Evolutionary conservation across 2,797 vertebrate species (phyloP).

Genomic region (Apogon hyalosoma): DNA sequence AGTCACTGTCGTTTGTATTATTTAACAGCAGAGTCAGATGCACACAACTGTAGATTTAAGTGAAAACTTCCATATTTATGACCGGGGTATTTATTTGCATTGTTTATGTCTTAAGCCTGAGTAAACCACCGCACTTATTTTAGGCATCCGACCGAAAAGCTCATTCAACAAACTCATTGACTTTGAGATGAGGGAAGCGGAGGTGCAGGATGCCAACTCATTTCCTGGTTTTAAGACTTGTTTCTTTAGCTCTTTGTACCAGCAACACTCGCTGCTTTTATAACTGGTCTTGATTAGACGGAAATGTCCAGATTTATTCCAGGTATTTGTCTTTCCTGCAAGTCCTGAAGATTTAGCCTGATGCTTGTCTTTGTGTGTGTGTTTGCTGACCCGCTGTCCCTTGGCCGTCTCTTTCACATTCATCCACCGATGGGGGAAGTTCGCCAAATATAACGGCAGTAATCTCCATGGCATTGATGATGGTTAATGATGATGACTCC

Average conservation of each 20-base stretch:
- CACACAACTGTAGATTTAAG: no score
- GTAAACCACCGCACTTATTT: no score
- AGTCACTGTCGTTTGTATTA: no score
- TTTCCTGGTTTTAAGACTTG: no score
- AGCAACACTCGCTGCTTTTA: slow-evolving; percentile 9
- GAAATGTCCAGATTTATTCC: slow-evolving; percentile 1
- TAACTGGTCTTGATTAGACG: neutral
- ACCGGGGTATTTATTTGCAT: no score
- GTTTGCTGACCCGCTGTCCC: slow-evolving; percentile 44
- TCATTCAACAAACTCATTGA: no score
- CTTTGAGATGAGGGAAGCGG: no score
- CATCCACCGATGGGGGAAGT: slow-evolving; percentile 28
- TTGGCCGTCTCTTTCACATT: slow-evolving; percentile 51
- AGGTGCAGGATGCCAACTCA: no score
- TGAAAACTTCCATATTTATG: no score
- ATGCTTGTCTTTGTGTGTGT: slow-evolving; percentile 6
- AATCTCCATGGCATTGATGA: slow-evolving; percentile 72
- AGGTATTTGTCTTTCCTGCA: slow-evolving; percentile 9
- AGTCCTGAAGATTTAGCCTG: neutral
- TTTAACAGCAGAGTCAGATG: no score
- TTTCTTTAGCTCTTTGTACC: neutral
- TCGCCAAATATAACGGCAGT: slow-evolving; percentile 68
- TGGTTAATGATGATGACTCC: slow-evolving; percentile 76
- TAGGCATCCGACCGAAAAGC: no score
- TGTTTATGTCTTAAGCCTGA: no score